Conservation (phyloP, 2,888 invertebrate genomes). For the Antheraea assamensis region DNA sequence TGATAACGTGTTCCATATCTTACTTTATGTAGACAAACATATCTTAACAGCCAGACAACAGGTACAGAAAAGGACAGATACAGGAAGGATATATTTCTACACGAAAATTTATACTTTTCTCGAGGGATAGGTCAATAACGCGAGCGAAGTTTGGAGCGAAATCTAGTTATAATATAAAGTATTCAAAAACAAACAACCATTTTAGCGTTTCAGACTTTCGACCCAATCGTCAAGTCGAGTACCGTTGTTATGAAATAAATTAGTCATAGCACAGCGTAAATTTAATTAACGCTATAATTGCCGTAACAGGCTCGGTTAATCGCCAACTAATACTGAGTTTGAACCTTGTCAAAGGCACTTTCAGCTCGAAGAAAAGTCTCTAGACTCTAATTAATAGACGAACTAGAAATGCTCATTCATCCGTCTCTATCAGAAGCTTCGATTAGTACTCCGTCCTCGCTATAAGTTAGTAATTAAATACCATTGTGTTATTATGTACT, state of each 20-base stretch:
- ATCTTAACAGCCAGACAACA: too few species aligned
- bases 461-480: background rate
- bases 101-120: too few species aligned
- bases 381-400: conserved; percentile 13
- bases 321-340: conserved; percentile 39
- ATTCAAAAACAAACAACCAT: conserved; percentile 18
- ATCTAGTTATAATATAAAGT: background rate
- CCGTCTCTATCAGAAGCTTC: conserved; percentile 13
- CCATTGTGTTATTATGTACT: too few species aligned
- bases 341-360: conserved; percentile 9
- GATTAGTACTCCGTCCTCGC: background rate
- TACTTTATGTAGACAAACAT: too few species aligned
- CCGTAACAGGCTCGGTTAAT: conserved; percentile 41
- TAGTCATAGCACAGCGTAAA: conserved; percentile 69
- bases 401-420: conserved; percentile 10
- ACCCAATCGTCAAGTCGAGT: conserved; percentile 38
- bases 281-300: conserved; percentile 75
- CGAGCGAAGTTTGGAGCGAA: background rate
- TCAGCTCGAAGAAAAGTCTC: conserved; percentile 11
- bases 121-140: too few species aligned
- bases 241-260: conserved; percentile 65
- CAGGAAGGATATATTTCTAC: too few species aligned
- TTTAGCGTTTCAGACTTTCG: conserved; percentile 30
- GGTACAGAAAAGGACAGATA: too few species aligned
- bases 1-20: too few species aligned